Percentiles rank a stretch among this genome's conserved stretches.
These are phyloP conservation scores for Ctenicera cuprea DNA, from an alignment of 2,888 invertebrate species.

Conservation along the genomic window DNA sequence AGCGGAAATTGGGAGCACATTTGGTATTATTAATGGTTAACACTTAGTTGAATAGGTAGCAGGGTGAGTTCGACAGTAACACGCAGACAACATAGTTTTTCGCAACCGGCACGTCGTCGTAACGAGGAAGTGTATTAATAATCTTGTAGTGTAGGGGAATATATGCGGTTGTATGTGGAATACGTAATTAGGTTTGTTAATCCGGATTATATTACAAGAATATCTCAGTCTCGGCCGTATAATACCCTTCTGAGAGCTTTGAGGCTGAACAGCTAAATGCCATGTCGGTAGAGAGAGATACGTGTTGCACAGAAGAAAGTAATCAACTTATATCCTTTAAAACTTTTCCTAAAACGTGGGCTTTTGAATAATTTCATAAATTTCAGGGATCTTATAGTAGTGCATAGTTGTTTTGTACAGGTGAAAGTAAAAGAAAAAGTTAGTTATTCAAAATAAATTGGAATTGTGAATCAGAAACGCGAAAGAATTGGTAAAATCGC, in stretches of 20 bases:
- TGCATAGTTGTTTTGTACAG: no score
- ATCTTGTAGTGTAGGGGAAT: slow-evolving; percentile 40
- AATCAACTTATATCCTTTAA: slow-evolving; percentile 15
- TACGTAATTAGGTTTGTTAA: slow-evolving; percentile 67
- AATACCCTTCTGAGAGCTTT: slow-evolving; percentile 32
- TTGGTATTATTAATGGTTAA: slow-evolving; percentile 26
- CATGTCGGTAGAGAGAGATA: slow-evolving; percentile 11
- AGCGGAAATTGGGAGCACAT: slow-evolving; percentile 20
- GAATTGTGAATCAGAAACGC: no score
- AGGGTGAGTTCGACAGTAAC: slow-evolving; percentile 23
- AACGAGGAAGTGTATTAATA: slow-evolving; percentile 34
- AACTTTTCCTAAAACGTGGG: background rate
- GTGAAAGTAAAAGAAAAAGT: no score
- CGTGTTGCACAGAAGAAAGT: slow-evolving; percentile 3
- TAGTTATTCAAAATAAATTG: no score
- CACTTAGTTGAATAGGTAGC: slow-evolving; percentile 24
- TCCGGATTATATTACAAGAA: slow-evolving; percentile 66
- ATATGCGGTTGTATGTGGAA: slow-evolving; percentile 60
- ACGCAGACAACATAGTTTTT: slow-evolving; percentile 28
- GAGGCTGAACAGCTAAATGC: slow-evolving; percentile 28
- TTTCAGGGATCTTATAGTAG: no score
- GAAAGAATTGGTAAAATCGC: no score
- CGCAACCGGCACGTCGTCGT: slow-evolving; percentile 8
- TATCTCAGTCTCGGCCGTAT: slow-evolving; percentile 47
- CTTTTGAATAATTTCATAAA: background rate